phyloP scores from a whole-genome alignment of 2,888 invertebrate species.

The Pinctada fucata region DNA sequence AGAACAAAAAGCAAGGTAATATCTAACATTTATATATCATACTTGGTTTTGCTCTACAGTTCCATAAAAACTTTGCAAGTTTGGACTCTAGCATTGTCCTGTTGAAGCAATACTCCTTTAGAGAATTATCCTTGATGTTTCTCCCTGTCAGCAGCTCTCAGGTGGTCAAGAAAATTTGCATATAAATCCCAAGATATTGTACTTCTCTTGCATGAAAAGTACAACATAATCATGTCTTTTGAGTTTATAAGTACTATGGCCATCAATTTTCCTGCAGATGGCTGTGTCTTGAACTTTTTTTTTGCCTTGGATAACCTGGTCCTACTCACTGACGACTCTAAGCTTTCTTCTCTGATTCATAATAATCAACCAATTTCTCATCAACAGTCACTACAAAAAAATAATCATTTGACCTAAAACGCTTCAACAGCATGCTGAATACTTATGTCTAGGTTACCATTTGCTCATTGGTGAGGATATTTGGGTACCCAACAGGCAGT shows the following conservation, averaged over 20 bases:
- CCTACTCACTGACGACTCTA: slow-evolving; percentile 12
- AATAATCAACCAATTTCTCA: slow-evolving; percentile 18
- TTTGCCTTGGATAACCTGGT: not conserved
- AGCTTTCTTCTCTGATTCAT: slow-evolving; percentile 23
- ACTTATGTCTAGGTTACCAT: slow-evolving; percentile 2
- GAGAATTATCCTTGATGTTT: not conserved
- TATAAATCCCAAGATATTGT: not conserved
- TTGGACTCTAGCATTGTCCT: not conserved
- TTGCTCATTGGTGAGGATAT: not conserved
- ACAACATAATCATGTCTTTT: slow-evolving; percentile 1
- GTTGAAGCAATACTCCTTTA: not conserved
- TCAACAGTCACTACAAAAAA: slow-evolving; percentile 20
- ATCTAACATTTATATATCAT: not conserved
- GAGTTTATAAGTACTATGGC: slow-evolving; percentile 1
- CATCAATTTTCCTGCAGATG: not conserved
- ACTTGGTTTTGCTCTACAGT: not conserved
- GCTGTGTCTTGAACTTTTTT: slow-evolving; percentile 4
- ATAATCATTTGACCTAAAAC: slow-evolving; percentile 16
- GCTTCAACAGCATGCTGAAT: slow-evolving; percentile 1
- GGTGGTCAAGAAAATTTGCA: slow-evolving; percentile 2
- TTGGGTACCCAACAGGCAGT: not conserved
- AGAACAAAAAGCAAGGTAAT: slow-evolving; percentile 30
- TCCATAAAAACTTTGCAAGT: not conserved
- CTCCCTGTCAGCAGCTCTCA: not conserved
- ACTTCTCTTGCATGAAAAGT: not conserved